Evolutionary conservation across 2,113 vertebrate species (phyloP).

Genomic region (Colius striatus): DNA sequence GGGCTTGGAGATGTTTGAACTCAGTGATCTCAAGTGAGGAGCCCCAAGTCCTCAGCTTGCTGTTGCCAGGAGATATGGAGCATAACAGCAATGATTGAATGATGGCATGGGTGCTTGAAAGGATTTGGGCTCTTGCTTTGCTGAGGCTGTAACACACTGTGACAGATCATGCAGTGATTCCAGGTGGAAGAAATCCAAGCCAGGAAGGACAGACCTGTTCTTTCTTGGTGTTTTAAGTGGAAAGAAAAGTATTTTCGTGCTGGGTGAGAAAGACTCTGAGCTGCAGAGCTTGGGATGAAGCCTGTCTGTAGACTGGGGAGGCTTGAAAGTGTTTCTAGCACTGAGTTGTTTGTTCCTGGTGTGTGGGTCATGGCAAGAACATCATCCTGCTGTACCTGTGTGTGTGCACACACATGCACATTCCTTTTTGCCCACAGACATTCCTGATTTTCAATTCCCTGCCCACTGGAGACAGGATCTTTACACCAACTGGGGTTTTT

Average conservation of each 20-base stretch:
- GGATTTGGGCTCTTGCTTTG: conserved; percentile 8
- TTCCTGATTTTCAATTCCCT: background rate
- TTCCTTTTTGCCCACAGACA: background rate
- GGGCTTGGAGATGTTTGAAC: background rate
- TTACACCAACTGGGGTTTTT: background rate
- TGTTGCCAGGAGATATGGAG: conserved; percentile 7
- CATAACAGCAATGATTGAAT: background rate
- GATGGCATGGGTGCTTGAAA: background rate
- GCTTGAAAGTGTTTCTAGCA: background rate
- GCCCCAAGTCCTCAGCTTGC: background rate
- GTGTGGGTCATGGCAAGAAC: background rate
- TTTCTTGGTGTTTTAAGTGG: background rate
- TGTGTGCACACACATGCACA: background rate
- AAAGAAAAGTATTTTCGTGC: background rate
- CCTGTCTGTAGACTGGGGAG: background rate
- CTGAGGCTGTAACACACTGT: background rate
- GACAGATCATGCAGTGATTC: background rate
- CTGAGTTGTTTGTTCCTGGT: background rate
- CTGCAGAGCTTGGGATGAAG: background rate
- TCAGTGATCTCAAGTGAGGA: background rate
- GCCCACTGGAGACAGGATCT: background rate
- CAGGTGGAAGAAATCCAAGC: background rate
- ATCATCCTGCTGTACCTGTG: background rate
- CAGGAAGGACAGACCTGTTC: background rate
- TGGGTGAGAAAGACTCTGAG: background rate